These are phyloP conservation scores for Schlechtendalia chinensis DNA, from an alignment of 1,140 invertebrate species.

Conservation along the genomic window DNA sequence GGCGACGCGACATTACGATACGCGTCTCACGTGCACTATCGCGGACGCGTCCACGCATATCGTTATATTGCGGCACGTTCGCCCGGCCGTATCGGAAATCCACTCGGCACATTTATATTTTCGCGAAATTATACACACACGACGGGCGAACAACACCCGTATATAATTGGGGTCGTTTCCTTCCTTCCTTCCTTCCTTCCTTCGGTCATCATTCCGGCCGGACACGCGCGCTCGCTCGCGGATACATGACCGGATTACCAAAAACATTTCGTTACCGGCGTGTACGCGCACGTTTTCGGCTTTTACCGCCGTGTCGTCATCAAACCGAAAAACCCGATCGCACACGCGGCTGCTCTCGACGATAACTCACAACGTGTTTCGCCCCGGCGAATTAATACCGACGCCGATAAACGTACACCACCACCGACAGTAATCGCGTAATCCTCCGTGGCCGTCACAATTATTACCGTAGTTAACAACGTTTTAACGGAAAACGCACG, in stretches of 20 bases:
- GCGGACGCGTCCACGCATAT: too few species aligned
- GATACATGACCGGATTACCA: conserved; percentile 44
- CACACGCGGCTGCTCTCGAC: background rate
- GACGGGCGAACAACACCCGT: background rate
- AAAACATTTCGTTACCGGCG: background rate
- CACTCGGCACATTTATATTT: background rate
- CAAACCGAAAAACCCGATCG: background rate
- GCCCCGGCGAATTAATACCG: too few species aligned
- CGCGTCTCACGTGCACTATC: too few species aligned
- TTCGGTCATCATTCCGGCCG: background rate
- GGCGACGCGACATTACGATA: too few species aligned
- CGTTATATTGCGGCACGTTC: too few species aligned
- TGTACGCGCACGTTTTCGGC: background rate
- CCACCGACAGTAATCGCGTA: background rate
- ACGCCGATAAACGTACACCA: background rate
- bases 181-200: conserved; percentile 48
- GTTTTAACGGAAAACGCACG: background rate
- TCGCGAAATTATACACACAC: background rate
- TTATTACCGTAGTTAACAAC: background rate
- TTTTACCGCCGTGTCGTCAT: too few species aligned
- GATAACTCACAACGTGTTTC: background rate
- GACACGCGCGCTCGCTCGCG: background rate
- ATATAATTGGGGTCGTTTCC: conserved; percentile 48
- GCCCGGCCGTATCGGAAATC: too few species aligned
- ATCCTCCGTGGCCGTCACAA: background rate